Percentiles rank a stretch among this genome's conserved stretches.
Conservation (phyloP, 1,140 invertebrate genomes). For the Platyscapa corneri region DNA sequence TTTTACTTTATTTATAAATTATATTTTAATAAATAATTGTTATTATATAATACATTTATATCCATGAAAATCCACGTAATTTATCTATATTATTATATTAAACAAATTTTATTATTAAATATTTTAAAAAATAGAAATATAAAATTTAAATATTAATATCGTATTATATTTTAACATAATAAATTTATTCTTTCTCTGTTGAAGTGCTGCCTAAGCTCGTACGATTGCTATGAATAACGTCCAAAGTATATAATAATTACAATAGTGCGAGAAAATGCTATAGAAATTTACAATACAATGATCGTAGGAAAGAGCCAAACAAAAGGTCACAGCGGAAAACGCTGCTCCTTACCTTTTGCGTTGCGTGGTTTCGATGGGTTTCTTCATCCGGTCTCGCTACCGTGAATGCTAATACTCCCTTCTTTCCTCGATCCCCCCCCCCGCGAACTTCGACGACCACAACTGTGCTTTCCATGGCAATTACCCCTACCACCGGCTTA, state of each 20-base stretch:
- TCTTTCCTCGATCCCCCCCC: background rate
- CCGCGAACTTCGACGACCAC: background rate
- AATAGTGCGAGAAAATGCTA: background rate
- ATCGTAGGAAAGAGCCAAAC: background rate
- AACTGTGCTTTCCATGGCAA: slow-evolving; percentile 45
- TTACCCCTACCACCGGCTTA: slow-evolving; percentile 20
- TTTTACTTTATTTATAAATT: no score
- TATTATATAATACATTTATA: no score
- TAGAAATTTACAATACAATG: background rate
- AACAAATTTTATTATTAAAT: no score
- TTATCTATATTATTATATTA: no score
- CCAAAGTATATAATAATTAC: background rate
- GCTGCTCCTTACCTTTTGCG: background rate
- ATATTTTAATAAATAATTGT: no score
- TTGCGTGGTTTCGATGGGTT: background rate
- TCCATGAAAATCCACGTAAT: no score
- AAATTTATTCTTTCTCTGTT: background rate
- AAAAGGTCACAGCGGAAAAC: background rate
- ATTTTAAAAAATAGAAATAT: no score
- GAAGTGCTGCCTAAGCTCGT: background rate
- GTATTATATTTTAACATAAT: background rate
- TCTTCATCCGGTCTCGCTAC: slow-evolving; percentile 29
- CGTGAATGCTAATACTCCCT: slow-evolving; percentile 20
- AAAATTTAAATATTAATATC: background rate
- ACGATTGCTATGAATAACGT: background rate